Base-by-base conservation (phyloP, 2,113 vertebrate genomes). In the Neodontobutis hainanensis region DNA sequence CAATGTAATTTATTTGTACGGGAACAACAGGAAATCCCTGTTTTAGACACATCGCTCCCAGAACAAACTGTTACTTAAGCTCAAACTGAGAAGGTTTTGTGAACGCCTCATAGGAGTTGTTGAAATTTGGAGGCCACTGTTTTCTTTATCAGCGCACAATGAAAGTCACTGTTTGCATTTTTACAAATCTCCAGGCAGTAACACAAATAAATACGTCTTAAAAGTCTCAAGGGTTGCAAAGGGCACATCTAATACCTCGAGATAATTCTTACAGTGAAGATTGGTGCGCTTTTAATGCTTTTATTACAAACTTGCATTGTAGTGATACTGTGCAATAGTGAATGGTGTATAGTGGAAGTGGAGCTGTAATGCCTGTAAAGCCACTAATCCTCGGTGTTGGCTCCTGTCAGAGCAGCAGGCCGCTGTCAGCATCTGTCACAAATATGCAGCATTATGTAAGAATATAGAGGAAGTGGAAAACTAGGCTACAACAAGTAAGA, bases 11-110 rank as follows among this genome's bases (percentile, higher is more conserved):
- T 86, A 78, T 89, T 88, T 87, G 74, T 86, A 78, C 75, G 75
- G 77, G 65, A 83, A 84, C 78, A 85, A 88, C 87, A 92, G 89
- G 89, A 91, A 90, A 87, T 91, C 83, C 85, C 69, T 81, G 85
- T 91, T 89, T 27, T 89, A 84, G 73, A 89, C 6, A 12, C 36
- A 1, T 36, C 3, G 3, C 77, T 82, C 84, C 67, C 61, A 81
- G 78, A 79, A 82, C 75, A 85, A 77, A 81, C 74, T 47, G 42
- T 69, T 59, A 61, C 69, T 74, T 67, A 62, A 80, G 57, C 56
- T 57, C 12, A 6, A 60, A 70, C 67, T 57, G 42, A 14, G 9
- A 64, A 56, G 50, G 45, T 69, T 48, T 68, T 76, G 35, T 60
- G 62, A 75, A 79, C 77, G 61, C 63, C 34, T 75, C 61, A 60